Percentiles rank a stretch among this genome's conserved stretches.
Evolutionary conservation across 2,797 vertebrate genomes (phyloP).

Genomic region (Falco naumanni): DNA sequence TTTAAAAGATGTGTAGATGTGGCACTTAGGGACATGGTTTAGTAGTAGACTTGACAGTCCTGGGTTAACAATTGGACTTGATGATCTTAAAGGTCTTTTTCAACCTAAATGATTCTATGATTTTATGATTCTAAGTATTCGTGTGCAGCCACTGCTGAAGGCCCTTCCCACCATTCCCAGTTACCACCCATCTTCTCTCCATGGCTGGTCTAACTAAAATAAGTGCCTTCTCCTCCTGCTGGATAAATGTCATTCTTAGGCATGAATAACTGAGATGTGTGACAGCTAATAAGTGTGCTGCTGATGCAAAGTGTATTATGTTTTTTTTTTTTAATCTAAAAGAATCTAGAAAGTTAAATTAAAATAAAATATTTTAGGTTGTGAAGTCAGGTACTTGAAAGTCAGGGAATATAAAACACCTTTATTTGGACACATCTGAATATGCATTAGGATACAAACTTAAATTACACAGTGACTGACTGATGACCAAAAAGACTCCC

Average conservation of each 20-base stretch:
- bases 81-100: no score
- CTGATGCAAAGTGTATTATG: background rate
- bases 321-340: background rate
- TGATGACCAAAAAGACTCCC: background rate
- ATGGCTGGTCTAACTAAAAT: background rate
- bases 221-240: background rate
- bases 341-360: background rate
- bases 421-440: background rate
- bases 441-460: background rate
- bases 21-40: no score
- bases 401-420: background rate
- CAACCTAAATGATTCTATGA: no score
- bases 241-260: background rate
- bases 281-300: background rate
- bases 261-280: background rate
- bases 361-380: background rate
- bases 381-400: background rate
- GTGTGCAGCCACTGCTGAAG: background rate
- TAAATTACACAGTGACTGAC: slow-evolving; percentile 7
- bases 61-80: no score
- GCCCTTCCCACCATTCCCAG: background rate
- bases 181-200: background rate
- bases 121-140: background rate
- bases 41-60: no score
- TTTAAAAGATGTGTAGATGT: no score